Percentiles rank a stretch among this genome's conserved stretches.
phyloP scores from a whole-genome alignment of 2,113 vertebrate species.

The Andinoacara biseriatus region DNA sequence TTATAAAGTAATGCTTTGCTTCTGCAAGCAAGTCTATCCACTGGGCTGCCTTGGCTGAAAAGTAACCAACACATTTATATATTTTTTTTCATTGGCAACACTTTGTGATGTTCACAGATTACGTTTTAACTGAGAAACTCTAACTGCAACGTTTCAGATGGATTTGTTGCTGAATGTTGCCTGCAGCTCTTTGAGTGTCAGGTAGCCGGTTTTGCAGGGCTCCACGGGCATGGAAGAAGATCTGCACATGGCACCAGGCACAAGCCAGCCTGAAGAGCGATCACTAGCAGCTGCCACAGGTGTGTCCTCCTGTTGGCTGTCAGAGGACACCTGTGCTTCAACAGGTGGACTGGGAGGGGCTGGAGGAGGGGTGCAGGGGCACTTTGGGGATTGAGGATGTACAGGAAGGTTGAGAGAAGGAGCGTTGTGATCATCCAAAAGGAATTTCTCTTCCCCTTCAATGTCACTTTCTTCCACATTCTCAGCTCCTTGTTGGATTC shows the following conservation, averaged over 20 bases:
- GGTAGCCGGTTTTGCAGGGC: conserved; percentile 70
- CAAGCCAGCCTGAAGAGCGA: conserved; percentile 39
- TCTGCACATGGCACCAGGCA: conserved; percentile 45
- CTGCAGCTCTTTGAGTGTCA: conserved; percentile 80
- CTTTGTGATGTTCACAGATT: background rate
- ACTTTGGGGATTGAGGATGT: background rate
- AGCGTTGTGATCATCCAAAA: background rate
- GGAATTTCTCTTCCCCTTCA: background rate
- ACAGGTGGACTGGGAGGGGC: background rate
- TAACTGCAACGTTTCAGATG: conserved; percentile 56
- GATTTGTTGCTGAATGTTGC: conserved; percentile 80
- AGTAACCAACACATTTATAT: background rate
- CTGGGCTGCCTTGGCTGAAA: background rate
- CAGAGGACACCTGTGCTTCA: conserved; percentile 2
- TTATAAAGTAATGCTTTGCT: conserved; percentile 5
- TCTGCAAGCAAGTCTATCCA: conserved; percentile 2
- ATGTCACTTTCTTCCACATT: background rate
- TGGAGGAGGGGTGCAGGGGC: background rate
- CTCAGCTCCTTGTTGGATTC: conserved; percentile 36
- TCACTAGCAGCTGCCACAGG: background rate
- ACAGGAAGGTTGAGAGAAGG: conserved; percentile 37
- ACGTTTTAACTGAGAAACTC: background rate
- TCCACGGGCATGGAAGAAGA: conserved; percentile 75
- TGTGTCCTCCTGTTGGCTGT: conserved; percentile 11
- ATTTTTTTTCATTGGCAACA: background rate